Conservation (phyloP, 2,888 invertebrate genomes). For the Hemicrepidius hirtus region DNA sequence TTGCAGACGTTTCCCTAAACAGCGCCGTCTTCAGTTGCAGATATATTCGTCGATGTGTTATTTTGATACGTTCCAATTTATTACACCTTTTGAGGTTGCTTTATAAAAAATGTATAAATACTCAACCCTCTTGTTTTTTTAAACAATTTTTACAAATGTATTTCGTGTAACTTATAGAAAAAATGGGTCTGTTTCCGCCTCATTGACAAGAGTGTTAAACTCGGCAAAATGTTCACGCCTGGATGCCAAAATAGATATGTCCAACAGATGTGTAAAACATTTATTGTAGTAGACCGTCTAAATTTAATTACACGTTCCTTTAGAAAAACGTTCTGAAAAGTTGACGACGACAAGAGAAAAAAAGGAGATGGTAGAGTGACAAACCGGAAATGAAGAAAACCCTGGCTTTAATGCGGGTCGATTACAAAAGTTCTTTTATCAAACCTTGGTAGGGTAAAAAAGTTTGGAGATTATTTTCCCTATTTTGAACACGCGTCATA, state of each 20-base stretch:
- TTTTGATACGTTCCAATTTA: too few species aligned
- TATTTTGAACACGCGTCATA: slow-evolving; percentile 29
- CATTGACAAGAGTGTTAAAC: neutral
- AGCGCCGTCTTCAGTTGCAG: too few species aligned
- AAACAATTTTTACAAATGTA: too few species aligned
- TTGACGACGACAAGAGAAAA: neutral
- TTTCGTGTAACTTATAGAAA: neutral
- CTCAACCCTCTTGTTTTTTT: too few species aligned
- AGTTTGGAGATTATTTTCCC: slow-evolving; percentile 37
- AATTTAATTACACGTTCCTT: slow-evolving; percentile 18
- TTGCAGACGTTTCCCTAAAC: too few species aligned
- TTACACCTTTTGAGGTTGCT: too few species aligned
- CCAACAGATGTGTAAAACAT: slow-evolving; percentile 12
- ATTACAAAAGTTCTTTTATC: slow-evolving; percentile 46
- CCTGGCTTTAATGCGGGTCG: slow-evolving; percentile 38
- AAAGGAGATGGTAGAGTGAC: slow-evolving; percentile 32
- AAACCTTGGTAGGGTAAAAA: slow-evolving; percentile 37
- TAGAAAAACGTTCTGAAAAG: neutral
- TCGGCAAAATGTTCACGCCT: slow-evolving; percentile 1
- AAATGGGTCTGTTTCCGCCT: neutral
- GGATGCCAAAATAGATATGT: slow-evolving; percentile 1
- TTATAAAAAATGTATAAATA: too few species aligned
- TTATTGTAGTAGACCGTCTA: neutral
- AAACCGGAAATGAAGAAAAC: slow-evolving; percentile 47
- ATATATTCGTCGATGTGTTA: too few species aligned